Conservation (phyloP, 2,888 invertebrate species). For the Deroplatys truncata region DNA sequence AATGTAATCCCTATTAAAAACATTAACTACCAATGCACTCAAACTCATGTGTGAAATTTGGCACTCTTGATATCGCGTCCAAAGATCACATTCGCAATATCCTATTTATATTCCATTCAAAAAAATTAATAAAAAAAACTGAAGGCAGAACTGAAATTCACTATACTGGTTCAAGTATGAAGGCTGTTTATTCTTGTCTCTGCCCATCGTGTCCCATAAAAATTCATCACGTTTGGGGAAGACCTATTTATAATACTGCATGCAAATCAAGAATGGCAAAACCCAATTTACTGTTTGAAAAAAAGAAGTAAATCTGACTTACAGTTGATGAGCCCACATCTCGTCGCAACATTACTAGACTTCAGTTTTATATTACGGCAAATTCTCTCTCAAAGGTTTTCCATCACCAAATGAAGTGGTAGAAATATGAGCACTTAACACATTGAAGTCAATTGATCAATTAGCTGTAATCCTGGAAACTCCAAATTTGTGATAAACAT, state of each 20-base stretch:
- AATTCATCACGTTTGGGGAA: background rate
- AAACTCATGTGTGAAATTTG: background rate
- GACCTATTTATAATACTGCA: background rate
- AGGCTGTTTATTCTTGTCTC: background rate
- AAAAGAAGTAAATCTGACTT: background rate
- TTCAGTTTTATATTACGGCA: background rate
- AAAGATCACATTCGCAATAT: background rate
- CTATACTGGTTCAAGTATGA: background rate
- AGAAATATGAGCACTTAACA: no score
- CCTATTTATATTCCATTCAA: background rate
- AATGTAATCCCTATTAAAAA: background rate
- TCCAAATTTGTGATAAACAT: no score
- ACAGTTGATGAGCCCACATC: background rate
- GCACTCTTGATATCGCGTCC: background rate
- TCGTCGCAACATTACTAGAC: background rate
- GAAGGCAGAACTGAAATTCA: background rate
- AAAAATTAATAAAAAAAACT: no score
- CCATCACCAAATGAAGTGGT: no score
- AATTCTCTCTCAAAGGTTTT: no score
- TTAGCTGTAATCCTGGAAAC: no score
- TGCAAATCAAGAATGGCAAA: no score
- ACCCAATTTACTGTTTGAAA: background rate
- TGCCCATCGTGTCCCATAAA: background rate
- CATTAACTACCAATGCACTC: background rate
- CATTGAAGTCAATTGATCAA: no score